phyloP scores from a whole-genome alignment of 1,140 invertebrate genomes.

The Halesus radiatus region DNA sequence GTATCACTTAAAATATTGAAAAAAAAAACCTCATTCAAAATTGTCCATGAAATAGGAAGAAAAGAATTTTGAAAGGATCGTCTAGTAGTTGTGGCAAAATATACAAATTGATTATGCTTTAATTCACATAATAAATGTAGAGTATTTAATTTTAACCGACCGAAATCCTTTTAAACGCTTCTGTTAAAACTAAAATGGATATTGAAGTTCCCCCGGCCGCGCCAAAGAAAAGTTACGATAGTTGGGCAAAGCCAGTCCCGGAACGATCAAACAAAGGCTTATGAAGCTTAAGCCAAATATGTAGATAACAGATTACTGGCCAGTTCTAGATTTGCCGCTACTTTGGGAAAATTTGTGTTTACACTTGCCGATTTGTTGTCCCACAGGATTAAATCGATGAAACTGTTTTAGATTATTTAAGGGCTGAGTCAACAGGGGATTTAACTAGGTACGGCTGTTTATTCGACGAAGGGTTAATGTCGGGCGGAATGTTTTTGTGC shows the following conservation, averaged over 20 bases:
- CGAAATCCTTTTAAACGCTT: too few species aligned
- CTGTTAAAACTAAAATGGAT: too few species aligned
- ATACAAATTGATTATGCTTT: too few species aligned
- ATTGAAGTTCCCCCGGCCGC: too few species aligned
- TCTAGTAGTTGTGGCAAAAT: too few species aligned
- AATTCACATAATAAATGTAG: too few species aligned
- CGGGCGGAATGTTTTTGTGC: constrained; percentile 37
- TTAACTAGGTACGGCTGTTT: constrained; percentile 29
- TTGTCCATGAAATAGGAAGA: too few species aligned
- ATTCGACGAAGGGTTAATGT: constrained; percentile 45
- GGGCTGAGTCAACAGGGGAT: constrained; percentile 35
- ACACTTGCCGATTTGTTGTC: constrained; percentile 53
- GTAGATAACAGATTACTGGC: constrained; percentile 55
- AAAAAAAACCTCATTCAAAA: too few species aligned
- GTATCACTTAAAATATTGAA: too few species aligned
- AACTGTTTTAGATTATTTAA: constrained; percentile 45
- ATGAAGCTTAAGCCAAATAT: constrained; percentile 53
- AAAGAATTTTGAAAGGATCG: too few species aligned
- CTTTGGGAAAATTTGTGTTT: constrained; percentile 50
- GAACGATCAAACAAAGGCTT: constrained; percentile 55
- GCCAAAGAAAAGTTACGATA: constrained; percentile 7
- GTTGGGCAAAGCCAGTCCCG: neutral
- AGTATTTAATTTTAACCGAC: too few species aligned
- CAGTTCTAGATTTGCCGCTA: constrained; percentile 39
- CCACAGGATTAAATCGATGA: constrained; percentile 53